phyloP scores from a whole-genome alignment of 1,140 invertebrate genomes.

The Lepidostoma basale region DNA sequence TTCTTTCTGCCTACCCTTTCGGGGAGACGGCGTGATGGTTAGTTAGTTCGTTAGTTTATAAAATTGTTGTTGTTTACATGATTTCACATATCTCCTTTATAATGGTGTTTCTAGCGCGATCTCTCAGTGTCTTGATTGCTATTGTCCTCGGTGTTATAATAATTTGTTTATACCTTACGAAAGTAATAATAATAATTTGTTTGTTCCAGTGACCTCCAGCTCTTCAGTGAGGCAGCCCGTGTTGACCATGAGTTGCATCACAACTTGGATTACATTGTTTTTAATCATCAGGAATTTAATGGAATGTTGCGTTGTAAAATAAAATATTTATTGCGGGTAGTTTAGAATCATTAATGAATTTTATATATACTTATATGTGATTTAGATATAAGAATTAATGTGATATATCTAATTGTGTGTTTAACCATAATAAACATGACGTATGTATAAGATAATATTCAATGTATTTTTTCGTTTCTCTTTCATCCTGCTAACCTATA shows the following conservation, averaged over 20 bases:
- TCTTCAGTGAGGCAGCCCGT: background rate
- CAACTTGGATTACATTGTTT: slow-evolving; percentile 17
- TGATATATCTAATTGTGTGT: slow-evolving; percentile 41
- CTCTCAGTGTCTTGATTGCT: no score
- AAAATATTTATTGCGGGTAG: slow-evolving; percentile 21
- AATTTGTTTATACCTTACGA: no score
- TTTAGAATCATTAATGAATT: slow-evolving; percentile 24
- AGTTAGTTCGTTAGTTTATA: no score
- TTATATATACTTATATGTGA: slow-evolving; percentile 40
- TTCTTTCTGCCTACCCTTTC: no score
- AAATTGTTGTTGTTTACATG: no score
- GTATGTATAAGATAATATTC: background rate
- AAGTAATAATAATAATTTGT: no score
- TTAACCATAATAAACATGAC: slow-evolving; percentile 14
- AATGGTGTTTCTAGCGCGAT: no score
- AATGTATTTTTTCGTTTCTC: background rate
- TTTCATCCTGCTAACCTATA: no score
- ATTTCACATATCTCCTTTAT: no score
- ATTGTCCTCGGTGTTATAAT: no score
- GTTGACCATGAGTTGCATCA: background rate
- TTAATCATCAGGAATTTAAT: slow-evolving; percentile 1
- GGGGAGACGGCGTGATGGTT: no score
- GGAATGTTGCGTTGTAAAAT: slow-evolving; percentile 12
- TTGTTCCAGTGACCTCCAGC: slow-evolving; percentile 39
- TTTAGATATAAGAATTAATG: slow-evolving; percentile 42